A percentile compares a stretch with the other conserved stretches of the same genome.
phyloP scores from a whole-genome alignment of 2,888 invertebrate species.

The Hymenopus coronatus region DNA sequence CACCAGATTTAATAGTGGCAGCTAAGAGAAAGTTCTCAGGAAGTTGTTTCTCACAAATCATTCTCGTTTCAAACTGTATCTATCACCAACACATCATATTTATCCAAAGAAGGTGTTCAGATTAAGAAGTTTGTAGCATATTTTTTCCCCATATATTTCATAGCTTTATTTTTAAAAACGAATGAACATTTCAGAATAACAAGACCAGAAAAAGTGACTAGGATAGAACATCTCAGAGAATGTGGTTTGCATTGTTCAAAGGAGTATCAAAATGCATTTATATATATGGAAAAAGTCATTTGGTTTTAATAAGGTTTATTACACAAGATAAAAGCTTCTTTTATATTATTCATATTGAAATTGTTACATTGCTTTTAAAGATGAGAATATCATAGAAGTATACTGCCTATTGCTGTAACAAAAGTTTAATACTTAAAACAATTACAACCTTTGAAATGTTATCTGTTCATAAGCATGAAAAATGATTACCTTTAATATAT shows the following conservation, averaged over 20 bases:
- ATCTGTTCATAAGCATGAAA: too few species aligned
- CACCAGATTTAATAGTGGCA: background rate
- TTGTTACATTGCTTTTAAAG: too few species aligned
- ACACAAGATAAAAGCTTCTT: too few species aligned
- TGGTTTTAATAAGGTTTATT: too few species aligned
- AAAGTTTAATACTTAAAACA: too few species aligned
- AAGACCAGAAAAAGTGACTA: background rate
- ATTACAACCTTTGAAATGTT: too few species aligned
- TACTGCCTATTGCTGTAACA: too few species aligned
- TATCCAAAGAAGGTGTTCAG: background rate
- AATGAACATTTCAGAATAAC: background rate
- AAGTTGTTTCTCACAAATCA: background rate
- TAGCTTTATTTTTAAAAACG: background rate
- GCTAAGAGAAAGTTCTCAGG: background rate
- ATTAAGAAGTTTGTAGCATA: background rate
- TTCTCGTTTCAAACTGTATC: too few species aligned
- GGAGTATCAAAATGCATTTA: background rate
- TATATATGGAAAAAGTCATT: background rate
- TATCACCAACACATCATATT: too few species aligned
- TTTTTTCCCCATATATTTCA: background rate
- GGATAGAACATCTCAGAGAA: background rate
- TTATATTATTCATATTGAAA: too few species aligned
- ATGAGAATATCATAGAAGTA: too few species aligned
- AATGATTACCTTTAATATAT: too few species aligned
- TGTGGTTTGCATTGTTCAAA: background rate